Percentiles rank a stretch among this genome's conserved stretches.
These are phyloP conservation scores for Gavia stellata DNA, from an alignment of 2,113 vertebrate genomes.

Conservation along the genomic window DNA sequence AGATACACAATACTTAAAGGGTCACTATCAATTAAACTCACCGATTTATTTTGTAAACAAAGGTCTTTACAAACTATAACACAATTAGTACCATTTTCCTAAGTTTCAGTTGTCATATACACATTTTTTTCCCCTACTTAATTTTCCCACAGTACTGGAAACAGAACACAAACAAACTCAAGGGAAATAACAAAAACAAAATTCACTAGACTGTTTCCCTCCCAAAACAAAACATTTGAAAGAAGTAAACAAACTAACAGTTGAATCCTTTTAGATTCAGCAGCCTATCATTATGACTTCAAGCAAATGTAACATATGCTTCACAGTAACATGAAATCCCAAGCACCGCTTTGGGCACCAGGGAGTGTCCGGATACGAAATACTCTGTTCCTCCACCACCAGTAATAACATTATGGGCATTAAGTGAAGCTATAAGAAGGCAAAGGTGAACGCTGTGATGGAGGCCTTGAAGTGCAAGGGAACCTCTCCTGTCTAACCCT, in stretches of 20 bases:
- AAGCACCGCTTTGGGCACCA: neutral
- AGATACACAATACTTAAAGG: neutral
- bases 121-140: neutral
- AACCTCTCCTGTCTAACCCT: neutral
- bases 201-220: neutral
- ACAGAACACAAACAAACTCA: neutral
- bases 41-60: neutral
- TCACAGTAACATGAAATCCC: neutral
- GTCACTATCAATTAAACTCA: neutral
- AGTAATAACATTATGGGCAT: accelerated
- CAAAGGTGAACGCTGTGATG: accelerated
- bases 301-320: neutral
- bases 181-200: neutral
- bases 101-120: neutral
- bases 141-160: neutral
- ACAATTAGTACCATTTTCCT: neutral
- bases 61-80: neutral
- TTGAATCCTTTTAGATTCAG: neutral
- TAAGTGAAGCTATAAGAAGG: neutral
- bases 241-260: neutral
- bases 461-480: neutral
- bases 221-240: neutral
- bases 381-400: neutral
- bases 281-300: neutral
- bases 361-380: accelerated